Conservation (phyloP, 2,888 invertebrate species). For the Catocala nupta region DNA sequence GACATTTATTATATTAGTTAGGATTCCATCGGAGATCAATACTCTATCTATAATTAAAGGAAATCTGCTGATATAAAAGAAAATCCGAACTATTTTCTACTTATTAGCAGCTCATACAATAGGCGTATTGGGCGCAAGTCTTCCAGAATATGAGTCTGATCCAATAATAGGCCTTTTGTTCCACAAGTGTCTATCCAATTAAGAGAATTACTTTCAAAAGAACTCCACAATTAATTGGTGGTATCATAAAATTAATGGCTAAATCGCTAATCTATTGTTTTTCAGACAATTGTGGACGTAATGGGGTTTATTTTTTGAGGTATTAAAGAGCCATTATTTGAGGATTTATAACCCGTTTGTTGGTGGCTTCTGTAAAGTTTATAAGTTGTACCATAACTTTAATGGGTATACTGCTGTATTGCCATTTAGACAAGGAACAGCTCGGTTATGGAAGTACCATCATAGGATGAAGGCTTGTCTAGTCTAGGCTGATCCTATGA, state of each 20-base stretch:
- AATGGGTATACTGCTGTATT: too few species aligned
- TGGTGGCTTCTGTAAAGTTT: too few species aligned
- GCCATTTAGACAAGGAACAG: too few species aligned
- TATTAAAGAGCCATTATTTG: neutral
- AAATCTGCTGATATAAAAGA: neutral
- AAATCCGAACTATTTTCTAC: slow-evolving; percentile 30
- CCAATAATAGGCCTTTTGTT: slow-evolving; percentile 47
- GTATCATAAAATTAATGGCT: slow-evolving; percentile 38
- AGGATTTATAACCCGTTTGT: too few species aligned
- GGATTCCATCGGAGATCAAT: too few species aligned
- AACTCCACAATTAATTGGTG: slow-evolving; percentile 33
- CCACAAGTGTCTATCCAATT: slow-evolving; percentile 44
- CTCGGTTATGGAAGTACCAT: too few species aligned
- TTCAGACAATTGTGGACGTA: slow-evolving; percentile 4
- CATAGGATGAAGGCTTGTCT: too few species aligned
- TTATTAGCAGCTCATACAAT: slow-evolving; percentile 32
- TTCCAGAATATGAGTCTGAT: slow-evolving; percentile 37
- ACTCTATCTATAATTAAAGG: too few species aligned
- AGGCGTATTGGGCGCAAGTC: slow-evolving; percentile 35
- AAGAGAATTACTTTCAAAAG: slow-evolving; percentile 38
- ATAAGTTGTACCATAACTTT: too few species aligned
- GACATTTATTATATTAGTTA: too few species aligned
- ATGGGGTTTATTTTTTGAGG: neutral
- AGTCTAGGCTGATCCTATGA: too few species aligned
- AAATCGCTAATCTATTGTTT: slow-evolving; percentile 25